Base-by-base conservation (phyloP, 2,797 vertebrate species). In the Scolopax bukidnonensis region DNA sequence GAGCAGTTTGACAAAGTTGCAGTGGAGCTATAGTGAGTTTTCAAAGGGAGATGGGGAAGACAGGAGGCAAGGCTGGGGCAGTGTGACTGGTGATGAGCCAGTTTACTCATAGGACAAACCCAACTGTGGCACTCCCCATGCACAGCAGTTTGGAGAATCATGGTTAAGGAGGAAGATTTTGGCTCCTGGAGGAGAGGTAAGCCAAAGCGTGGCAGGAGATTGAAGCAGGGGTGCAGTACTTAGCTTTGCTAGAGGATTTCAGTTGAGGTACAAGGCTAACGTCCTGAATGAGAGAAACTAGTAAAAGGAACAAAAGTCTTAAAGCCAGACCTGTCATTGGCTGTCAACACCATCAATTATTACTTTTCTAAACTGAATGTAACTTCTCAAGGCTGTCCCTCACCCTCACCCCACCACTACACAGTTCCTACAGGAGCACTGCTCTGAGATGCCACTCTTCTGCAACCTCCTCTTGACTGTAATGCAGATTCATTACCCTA, bases 71-170 rank as follows among this genome's bases (percentile, higher is more conserved):
- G 51, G 15, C 16, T 41, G 4, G 10, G 9, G 17, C 33, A 38
- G 16, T 1, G 0, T 61, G 25, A 18, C 50, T 61, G 51, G 23
- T 50, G 45, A 11, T 1, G 4, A 61, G 21, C 8, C 30, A 18
- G 15, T 70, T 45, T 65, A 16, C 54, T 24, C 41, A 30, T 4
- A 15, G 12, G 32, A 89, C 28, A 24, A 74, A 32, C 11, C 0
- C 0, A 13, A 41, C 1, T 69, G 27, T 65, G 40, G 27, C 33
- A 28, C 16, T 51, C 9, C 14, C 11, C 8, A 3, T 7, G 18
- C 56, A 32, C 10, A 70, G 38, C 51, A 36, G 10, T 77, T 57
- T 65, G 12, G 12, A 41, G 33, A 76, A 87, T 51, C 4, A 2
- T 41, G 16, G 17, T 10, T 43, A 19, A 51, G 13, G 10, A 77